Evolutionary conservation across 2,888 invertebrate genomes (phyloP).

Genomic region (Ormia ochracea): DNA sequence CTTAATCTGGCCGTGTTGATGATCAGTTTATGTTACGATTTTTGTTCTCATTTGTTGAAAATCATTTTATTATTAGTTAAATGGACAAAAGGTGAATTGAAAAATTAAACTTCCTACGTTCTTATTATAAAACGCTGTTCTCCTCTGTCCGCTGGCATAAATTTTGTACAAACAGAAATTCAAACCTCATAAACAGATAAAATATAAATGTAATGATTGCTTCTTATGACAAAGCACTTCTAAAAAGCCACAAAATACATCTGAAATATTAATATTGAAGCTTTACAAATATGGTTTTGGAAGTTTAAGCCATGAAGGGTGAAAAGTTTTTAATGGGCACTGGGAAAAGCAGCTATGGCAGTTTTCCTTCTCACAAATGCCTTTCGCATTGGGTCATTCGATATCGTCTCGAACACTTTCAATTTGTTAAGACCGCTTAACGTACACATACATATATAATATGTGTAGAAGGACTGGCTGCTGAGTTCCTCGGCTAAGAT

Average conservation of each 20-base stretch:
- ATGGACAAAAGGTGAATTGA: conserved; percentile 32
- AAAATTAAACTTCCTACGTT: conserved; percentile 22
- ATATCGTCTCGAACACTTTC: too few relatives aligned
- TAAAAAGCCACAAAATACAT: conserved; percentile 33
- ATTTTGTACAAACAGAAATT: conserved; percentile 6
- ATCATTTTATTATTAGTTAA: conserved; percentile 43
- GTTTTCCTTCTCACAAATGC: too few relatives aligned
- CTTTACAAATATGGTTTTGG: background rate
- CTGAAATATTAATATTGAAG: conserved; percentile 34
- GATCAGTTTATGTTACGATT: conserved; percentile 12
- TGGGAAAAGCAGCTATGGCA: background rate
- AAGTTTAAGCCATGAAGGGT: background rate
- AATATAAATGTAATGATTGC: conserved; percentile 49
- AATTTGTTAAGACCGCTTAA: too few relatives aligned
- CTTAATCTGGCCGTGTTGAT: conserved; percentile 54
- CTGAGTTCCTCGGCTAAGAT: too few relatives aligned
- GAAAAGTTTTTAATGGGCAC: background rate
- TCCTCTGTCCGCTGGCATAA: background rate
- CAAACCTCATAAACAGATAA: conserved; percentile 39
- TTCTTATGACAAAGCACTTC: conserved; percentile 55
- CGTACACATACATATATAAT: too few relatives aligned
- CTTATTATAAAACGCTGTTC: background rate
- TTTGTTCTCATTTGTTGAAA: conserved; percentile 17
- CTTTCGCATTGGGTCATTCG: background rate
- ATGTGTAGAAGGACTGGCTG: too few relatives aligned